These are phyloP conservation scores for Diorhabda sublineata DNA, from an alignment of 1,140 invertebrate species.

Conservation along the genomic window DNA sequence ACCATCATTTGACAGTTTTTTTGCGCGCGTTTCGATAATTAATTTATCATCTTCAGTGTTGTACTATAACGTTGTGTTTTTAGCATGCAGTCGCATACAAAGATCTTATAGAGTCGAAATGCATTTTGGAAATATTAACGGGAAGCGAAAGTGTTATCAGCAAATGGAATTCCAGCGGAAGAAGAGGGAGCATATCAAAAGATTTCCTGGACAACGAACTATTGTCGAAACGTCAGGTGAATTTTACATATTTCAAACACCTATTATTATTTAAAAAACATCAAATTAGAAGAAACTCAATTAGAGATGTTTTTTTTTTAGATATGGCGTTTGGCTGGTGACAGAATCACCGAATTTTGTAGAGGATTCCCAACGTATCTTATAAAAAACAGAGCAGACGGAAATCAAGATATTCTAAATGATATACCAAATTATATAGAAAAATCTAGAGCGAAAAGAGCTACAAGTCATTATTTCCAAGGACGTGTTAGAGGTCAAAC, in stretches of 20 bases:
- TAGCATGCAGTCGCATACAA: constrained; percentile 36
- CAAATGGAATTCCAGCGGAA: constrained; percentile 22
- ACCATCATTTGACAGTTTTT: too few relatives aligned
- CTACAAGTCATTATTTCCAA: constrained; percentile 32
- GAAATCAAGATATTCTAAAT: constrained; percentile 13
- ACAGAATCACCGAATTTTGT: constrained; percentile 39
- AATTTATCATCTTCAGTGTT: neutral
- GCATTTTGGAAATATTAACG: constrained; percentile 35
- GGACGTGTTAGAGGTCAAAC: constrained; percentile 61
- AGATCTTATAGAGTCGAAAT: constrained; percentile 36
- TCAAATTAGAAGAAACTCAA: neutral
- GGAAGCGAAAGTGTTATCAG: constrained; percentile 30
- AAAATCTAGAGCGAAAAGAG: constrained; percentile 23
- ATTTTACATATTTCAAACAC: neutral
- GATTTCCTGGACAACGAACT: constrained; percentile 29
- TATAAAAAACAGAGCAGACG: constrained; percentile 29
- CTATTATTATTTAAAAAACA: neutral
- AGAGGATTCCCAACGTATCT: constrained; percentile 40
- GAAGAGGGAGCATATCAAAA: constrained; percentile 24
- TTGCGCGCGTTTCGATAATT: neutral
- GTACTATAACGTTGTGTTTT: constrained; percentile 16
- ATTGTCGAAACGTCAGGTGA: constrained; percentile 38
- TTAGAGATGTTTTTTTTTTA: constrained; percentile 15
- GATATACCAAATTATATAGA: constrained; percentile 23
- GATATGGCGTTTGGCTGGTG: constrained; percentile 37